phyloP scores from a whole-genome alignment of 2,888 invertebrate genomes.

The Pinctada fucata region DNA sequence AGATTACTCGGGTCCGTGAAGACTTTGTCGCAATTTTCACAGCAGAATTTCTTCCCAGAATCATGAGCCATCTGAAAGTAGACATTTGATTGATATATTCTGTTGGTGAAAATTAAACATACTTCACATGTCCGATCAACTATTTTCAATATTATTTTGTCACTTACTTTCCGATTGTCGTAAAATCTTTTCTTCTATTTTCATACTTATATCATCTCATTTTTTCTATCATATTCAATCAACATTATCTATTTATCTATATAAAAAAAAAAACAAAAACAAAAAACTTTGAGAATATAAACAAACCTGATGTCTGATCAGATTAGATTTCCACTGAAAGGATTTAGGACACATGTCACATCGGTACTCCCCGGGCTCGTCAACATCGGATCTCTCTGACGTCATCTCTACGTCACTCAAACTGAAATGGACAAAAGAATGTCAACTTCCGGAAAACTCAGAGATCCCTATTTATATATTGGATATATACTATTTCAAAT shows the following conservation, averaged over 20 bases:
- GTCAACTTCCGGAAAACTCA: too few relatives aligned
- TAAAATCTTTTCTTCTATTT: too few relatives aligned
- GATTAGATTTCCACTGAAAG: slow-evolving; percentile 88
- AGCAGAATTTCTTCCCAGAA: slow-evolving; percentile 86
- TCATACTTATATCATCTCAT: too few relatives aligned
- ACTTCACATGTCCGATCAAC: too few relatives aligned
- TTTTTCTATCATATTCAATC: too few relatives aligned
- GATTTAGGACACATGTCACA: slow-evolving; percentile 91
- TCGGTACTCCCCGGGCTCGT: slow-evolving; percentile 81
- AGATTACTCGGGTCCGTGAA: slow-evolving; percentile 98
- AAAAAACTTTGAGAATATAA: neutral
- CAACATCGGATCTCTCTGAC: neutral
- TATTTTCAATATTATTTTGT: too few relatives aligned
- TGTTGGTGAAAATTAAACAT: too few relatives aligned
- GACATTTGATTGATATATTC: neutral
- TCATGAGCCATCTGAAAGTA: slow-evolving; percentile 60
- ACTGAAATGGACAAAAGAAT: neutral
- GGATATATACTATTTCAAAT: too few relatives aligned
- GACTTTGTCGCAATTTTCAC: slow-evolving; percentile 85
- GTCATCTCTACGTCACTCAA: neutral
- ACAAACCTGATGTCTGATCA: slow-evolving; percentile 87
- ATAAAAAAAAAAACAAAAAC: too few relatives aligned
- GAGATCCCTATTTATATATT: too few relatives aligned
- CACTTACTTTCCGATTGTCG: too few relatives aligned
- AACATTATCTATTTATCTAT: too few relatives aligned